phyloP scores from a whole-genome alignment of 1,140 invertebrate genomes.

The Zaprionus davidi region DNA sequence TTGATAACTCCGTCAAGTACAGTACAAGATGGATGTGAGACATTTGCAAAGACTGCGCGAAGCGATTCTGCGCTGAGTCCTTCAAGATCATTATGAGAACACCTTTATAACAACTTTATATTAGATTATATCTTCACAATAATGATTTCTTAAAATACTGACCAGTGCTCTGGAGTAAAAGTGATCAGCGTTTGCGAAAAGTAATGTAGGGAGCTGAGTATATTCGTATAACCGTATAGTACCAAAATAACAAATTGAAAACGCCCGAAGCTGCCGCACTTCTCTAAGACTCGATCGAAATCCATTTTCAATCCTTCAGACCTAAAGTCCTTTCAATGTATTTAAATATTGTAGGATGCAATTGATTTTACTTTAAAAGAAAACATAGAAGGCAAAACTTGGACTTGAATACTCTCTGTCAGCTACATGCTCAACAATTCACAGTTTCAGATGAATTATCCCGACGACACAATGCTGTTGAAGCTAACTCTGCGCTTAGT shows the following conservation, averaged over 20 bases:
- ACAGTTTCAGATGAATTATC: not conserved
- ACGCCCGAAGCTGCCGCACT: conserved; percentile 86
- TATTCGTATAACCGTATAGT: conserved; percentile 86
- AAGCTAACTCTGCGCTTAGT: conserved; percentile 22
- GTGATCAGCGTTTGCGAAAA: conserved; percentile 86
- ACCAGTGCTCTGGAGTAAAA: conserved; percentile 85
- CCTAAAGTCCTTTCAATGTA: not conserved
- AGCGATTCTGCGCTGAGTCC: conserved; percentile 58
- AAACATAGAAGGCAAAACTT: not conserved
- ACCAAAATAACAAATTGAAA: conserved; percentile 87
- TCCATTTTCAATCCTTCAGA: conserved; percentile 72
- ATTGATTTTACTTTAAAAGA: conserved; percentile 2
- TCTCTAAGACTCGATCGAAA: conserved; percentile 86
- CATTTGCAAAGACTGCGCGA: conserved; percentile 60
- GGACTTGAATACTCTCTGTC: not conserved
- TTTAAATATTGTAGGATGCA: not conserved
- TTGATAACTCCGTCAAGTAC: conserved; percentile 50
- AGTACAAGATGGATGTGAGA: conserved; percentile 64
- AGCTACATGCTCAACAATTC: conserved; percentile 61
- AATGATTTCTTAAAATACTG: conserved; percentile 4
- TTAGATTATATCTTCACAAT: not conserved
- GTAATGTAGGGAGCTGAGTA: conserved; percentile 85
- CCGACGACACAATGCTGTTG: conserved; percentile 1
- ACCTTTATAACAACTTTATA: conserved; percentile 28
- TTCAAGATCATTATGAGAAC: conserved; percentile 59